phyloP scores from a whole-genome alignment of 2,888 invertebrate genomes.

The Dendrolimus houi region DNA sequence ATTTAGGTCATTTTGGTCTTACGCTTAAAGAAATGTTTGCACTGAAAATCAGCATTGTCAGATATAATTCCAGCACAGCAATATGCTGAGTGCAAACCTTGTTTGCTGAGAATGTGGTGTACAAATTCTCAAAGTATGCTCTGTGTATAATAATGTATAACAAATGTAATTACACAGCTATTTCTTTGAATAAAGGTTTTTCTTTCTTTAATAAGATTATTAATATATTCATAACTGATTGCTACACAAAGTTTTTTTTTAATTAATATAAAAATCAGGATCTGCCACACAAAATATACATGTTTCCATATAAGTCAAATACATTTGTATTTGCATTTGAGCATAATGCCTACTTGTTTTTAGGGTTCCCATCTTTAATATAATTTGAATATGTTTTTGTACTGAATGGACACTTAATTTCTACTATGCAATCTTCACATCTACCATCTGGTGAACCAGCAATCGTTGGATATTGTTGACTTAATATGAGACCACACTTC shows the following conservation, averaged over 20 bases:
- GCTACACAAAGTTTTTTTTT: slow-evolving; percentile 8
- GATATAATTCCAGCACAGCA: no score
- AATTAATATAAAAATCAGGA: slow-evolving; percentile 1
- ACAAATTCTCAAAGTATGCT: no score
- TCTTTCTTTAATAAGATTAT: no score
- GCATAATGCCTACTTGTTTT: slow-evolving; percentile 13
- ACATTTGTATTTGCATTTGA: slow-evolving; percentile 20
- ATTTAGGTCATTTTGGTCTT: no score
- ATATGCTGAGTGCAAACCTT: no score
- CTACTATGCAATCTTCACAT: slow-evolving; percentile 1
- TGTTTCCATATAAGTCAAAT: slow-evolving; percentile 8
- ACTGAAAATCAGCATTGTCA: no score
- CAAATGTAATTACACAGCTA: no score
- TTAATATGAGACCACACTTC: slow-evolving; percentile 15
- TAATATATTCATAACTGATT: no score
- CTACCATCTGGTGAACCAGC: slow-evolving; percentile 26
- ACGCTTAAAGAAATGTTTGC: no score
- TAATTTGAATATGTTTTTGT: slow-evolving; percentile 8
- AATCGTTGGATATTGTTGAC: slow-evolving; percentile 16
- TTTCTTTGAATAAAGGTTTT: no score
- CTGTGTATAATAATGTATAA: no score
- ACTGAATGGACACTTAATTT: background rate
- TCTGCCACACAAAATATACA: slow-evolving; percentile 16
- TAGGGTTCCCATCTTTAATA: slow-evolving; percentile 12
- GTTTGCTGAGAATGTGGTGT: no score